Evolutionary conservation across 2,113 vertebrate species (phyloP), one percentile per base, ranked within the genome.

Genomic region (cat (Felis catus)): DNA sequence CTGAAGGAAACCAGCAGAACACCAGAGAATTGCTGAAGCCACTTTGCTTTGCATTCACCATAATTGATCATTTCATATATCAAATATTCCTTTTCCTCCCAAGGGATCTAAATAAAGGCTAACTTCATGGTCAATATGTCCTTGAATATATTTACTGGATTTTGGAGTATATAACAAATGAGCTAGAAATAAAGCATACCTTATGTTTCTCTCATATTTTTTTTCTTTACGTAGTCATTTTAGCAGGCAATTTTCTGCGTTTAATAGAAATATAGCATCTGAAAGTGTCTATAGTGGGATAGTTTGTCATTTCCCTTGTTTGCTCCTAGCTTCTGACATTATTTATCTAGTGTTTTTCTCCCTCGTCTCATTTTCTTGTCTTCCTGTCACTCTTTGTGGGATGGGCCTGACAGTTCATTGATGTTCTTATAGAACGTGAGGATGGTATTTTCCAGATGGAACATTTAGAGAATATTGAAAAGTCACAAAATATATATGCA

Each of bases 301-400:
- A 89, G 76, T 93, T 95, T 95, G 85, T 96, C 95, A 87, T 97
- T 96, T 95, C 2, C 66, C 78, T 61, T 51, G 23, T 93, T 96
- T 85, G 16, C 36, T 91, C 18, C 61, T 58, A 51, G 53, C 78
- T 39, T n/a, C 45, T 19, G 19, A 93, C 19, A 45, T 95, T 97
- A 94, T 97, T 96, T 97, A 93, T 91, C 39, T 93, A 27, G 16
- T n/a, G 53, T 81, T 94, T 95, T 93, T 53, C 93, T 93, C 23
- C 1, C n/a, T 66, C 14, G 41, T 80, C 66, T 97, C 84, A 78
- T 96, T 95, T 96, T 91, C 86, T 91, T 93, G 53, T 93, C 71
- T 91, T 82, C 25, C 25, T 93, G 78, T 95, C 91, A 80, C 65
- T 97, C 82, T 95, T 95, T 51, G 58, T 88, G 36, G 45, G 39